These are phyloP conservation scores for Drosophila takahashii DNA, from an alignment of 1,140 invertebrate genomes.

Conservation along the genomic window DNA sequence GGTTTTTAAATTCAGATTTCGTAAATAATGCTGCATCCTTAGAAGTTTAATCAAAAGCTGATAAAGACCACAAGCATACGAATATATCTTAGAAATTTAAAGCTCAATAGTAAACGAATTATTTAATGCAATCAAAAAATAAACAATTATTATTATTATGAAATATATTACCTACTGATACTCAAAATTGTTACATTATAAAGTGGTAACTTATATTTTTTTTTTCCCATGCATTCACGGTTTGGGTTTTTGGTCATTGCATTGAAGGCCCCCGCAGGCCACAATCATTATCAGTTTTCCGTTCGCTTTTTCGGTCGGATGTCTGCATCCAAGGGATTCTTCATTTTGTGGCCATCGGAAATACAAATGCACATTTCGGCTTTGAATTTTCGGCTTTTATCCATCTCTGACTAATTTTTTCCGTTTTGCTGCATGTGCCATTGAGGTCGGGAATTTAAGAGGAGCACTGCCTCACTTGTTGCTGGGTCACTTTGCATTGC, in stretches of 20 bases:
- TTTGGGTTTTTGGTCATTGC: slow-evolving; percentile 26
- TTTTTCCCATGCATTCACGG: slow-evolving; percentile 7
- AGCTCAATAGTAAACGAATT: too few relatives aligned
- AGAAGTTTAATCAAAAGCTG: too few relatives aligned
- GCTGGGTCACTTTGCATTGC: slow-evolving; percentile 25
- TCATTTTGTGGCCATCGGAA: slow-evolving; percentile 48
- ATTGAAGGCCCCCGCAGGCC: slow-evolving; percentile 59
- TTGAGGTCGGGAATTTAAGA: slow-evolving; percentile 29
- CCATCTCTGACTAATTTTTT: slow-evolving; percentile 16
- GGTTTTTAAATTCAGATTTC: background rate
- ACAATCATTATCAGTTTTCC: slow-evolving; percentile 82
- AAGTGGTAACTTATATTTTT: background rate
- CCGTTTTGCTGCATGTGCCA: slow-evolving; percentile 8
- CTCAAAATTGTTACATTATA: too few relatives aligned
- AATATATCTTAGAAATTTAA: too few relatives aligned
- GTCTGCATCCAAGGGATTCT: slow-evolving; percentile 50
- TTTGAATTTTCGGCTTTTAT: slow-evolving; percentile 39
- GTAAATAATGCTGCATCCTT: too few relatives aligned
- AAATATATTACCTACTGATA: too few relatives aligned
- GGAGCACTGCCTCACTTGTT: slow-evolving; percentile 33
- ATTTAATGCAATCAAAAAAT: too few relatives aligned
- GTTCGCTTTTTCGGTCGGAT: slow-evolving; percentile 51
- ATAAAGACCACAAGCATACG: too few relatives aligned
- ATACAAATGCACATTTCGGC: slow-evolving; percentile 43
- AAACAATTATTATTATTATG: too few relatives aligned